Base-by-base conservation (phyloP, 2,797 vertebrate species). In the Sebastolobus alascanus region DNA sequence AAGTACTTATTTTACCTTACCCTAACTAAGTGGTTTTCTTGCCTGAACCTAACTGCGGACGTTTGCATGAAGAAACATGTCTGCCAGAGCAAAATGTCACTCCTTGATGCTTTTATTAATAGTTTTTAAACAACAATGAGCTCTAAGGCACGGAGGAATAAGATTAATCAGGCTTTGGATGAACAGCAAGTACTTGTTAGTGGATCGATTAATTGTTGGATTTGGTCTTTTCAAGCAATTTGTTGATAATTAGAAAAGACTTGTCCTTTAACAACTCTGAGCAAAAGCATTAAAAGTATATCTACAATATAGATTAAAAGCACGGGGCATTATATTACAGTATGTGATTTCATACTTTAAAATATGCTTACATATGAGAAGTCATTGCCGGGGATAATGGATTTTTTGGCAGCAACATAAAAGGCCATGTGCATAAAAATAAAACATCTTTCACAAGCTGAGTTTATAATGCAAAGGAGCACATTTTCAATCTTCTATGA, bases 381-480 rank as follows among this genome's bases (percentile, higher is more conserved):
- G 40, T 43, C 8, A 63, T 61, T 74, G 25, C 16, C 56, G 22
- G 33, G 63, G 52, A 72, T 82, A 61, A 72, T 67, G 35, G 20
- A 40, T 31, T 40, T 67, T 67, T 54, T 46, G 43, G 61, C 71
- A 76, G 56, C 64, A 69, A 66, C n/a, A 82, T 64, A 59, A 83
- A 77, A 82, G 43, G 31, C 38, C n/a, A 33, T 22, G n/a, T 31
- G 52, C 59, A 46, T 18, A 40, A 31, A 43, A 83, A 66, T 8
- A 58, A 73, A 80, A 59, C 20, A 29, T 29, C 25, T 63, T 63
- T 29, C 13, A 22, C 7, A 25, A 65, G 58, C 2, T 10, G 38
- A 64, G 8, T 55, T 52, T 8, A 73, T 22, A 46, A 64, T 56
- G 35, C 6, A 50, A 50, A 16, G 81, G 63, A 35, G 8, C 5